phyloP scores from a whole-genome alignment of 1,140 invertebrate genomes.

The Ladona fulva region DNA sequence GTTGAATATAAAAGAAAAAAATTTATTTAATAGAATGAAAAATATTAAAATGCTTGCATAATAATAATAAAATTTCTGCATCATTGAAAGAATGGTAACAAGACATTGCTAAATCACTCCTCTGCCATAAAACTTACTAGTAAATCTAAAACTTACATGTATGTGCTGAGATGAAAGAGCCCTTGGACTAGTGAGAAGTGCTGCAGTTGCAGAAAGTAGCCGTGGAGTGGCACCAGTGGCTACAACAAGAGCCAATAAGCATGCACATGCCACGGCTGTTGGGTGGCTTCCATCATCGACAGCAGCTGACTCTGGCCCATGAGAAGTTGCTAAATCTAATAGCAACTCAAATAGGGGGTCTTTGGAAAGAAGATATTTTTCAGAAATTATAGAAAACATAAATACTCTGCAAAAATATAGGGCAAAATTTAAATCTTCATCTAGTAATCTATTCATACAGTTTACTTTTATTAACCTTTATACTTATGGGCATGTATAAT shows the following conservation, averaged over 20 bases:
- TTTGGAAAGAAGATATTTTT: slow-evolving; percentile 32
- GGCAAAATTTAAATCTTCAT: too few relatives aligned
- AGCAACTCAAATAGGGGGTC: slow-evolving; percentile 70
- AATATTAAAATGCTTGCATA: too few relatives aligned
- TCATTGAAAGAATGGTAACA: too few relatives aligned
- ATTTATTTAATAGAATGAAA: too few relatives aligned
- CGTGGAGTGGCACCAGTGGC: slow-evolving; percentile 89
- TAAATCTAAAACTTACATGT: slow-evolving; percentile 54
- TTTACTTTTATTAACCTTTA: too few relatives aligned
- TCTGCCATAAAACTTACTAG: slow-evolving; percentile 20
- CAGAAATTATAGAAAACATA: neutral
- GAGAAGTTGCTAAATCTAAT: slow-evolving; percentile 61
- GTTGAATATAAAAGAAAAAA: too few relatives aligned
- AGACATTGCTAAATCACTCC: too few relatives aligned
- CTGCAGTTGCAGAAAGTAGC: slow-evolving; percentile 73
- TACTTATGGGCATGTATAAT: too few relatives aligned
- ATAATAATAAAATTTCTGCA: too few relatives aligned
- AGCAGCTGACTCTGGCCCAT: slow-evolving; percentile 39
- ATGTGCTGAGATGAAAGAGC: slow-evolving; percentile 68
- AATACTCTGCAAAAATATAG: too few relatives aligned
- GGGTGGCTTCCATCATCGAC: slow-evolving; percentile 55
- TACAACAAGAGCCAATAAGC: slow-evolving; percentile 82
- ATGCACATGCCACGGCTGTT: slow-evolving; percentile 80
- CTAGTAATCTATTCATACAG: too few relatives aligned
- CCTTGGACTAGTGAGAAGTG: slow-evolving; percentile 77